Evolutionary conservation across 2,888 invertebrate species (phyloP), one percentile per base, ranked within the genome.

Genomic region (Polymixis lichenea): DNA sequence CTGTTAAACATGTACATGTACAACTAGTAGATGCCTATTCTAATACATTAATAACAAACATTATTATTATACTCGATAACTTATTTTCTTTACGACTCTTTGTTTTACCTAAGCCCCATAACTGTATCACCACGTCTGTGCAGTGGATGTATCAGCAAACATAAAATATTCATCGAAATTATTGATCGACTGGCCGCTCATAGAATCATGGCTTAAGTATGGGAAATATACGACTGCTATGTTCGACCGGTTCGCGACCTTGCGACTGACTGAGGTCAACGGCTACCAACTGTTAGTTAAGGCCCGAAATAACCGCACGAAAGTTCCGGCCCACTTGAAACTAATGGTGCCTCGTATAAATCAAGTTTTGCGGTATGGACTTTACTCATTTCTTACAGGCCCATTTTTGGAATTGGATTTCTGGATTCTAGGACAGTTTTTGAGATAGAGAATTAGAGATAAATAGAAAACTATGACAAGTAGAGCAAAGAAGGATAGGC

Each of bases 181-280:
- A 83, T 82, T 72, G 83, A 83, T 82, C 62, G 68, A 1, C n/a
- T 58, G 32, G 13, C 49, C 38, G 62, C 70, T 32, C 56, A 38
- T 13, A 32, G 2, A n/a, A n/a, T 43, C 56, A 38, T 13, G 49
- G 2, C 28, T 32, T 43, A 51, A 55, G 46, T 60, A 71, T 82
- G 62, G 66, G 32, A 60, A 58, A 55, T 60, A 70, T 46, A 67
- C 46, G 25, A 11, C 17, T 17, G n/a, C 38, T 73, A 71, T 61
- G 25, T 77, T 85, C 83, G 83, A 83, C 67, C 83, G 78, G 66
- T 58, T 32, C 13, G 53, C 49, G 86, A 71, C 83, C 83, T 83
- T 82, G 86, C n/a, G 55, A 7, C 38, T 19, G 32, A 56, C 46
- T 32, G 62, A 86, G 83, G 86, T 67, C 64, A 86, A 28, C 51